Conservation (phyloP, 1,140 invertebrate genomes). For the Bicyclus anynana region DNA sequence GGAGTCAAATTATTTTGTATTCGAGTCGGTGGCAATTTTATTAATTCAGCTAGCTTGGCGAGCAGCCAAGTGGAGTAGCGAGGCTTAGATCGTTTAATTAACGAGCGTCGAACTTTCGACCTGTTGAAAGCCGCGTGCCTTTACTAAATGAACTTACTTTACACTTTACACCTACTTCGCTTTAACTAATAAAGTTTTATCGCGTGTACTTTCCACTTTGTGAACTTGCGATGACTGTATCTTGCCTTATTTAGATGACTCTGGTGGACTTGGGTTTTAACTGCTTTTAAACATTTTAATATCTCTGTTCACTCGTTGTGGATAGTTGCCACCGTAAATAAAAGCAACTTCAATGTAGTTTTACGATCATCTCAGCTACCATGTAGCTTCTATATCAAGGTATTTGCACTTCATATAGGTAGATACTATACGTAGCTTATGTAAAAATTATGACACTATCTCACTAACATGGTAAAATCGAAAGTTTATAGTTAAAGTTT, state of each 20-base stretch:
- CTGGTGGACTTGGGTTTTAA: neutral
- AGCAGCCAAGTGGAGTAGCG: conserved; percentile 55
- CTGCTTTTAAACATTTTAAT: neutral
- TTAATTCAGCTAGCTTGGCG: conserved; percentile 62
- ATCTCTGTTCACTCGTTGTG: neutral
- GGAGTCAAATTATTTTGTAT: conserved; percentile 30
- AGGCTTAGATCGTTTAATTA: conserved; percentile 73
- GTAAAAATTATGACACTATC: too few relatives aligned
- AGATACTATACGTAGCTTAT: too few relatives aligned
- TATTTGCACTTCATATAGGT: too few relatives aligned
- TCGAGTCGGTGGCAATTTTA: conserved; percentile 60
- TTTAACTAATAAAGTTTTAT: conserved; percentile 33
- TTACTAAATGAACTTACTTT: conserved; percentile 63
- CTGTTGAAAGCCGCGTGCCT: conserved; percentile 70
- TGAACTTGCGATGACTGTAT: conserved; percentile 8
- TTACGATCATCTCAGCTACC: too few relatives aligned
- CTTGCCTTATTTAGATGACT: conserved; percentile 1
- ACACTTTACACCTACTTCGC: conserved; percentile 42
- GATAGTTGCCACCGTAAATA: neutral
- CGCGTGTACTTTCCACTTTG: conserved; percentile 16
- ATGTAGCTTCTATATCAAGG: too few relatives aligned
- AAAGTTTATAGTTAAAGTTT: too few relatives aligned
- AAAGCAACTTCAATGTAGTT: neutral
- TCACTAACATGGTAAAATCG: too few relatives aligned
- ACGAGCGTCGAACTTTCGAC: conserved; percentile 72